Conservation (phyloP, 2,797 vertebrate genomes). For the Manis javanica region DNA sequence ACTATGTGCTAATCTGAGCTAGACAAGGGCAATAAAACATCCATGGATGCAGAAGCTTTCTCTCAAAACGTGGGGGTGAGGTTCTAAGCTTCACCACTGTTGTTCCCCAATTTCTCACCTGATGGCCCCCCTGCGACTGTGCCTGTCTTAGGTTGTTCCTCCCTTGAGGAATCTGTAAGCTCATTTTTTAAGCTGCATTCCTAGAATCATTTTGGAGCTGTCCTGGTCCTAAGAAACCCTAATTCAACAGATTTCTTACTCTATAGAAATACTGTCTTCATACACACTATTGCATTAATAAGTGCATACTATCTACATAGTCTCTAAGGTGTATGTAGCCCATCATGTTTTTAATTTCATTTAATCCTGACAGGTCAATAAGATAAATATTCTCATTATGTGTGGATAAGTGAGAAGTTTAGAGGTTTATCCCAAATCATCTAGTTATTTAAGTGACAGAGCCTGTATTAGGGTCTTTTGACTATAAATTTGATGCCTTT, state of each 20-base stretch:
- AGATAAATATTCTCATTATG: not conserved
- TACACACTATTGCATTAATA: constrained; percentile 11
- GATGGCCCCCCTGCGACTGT: too few relatives aligned
- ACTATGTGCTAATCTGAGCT: too few relatives aligned
- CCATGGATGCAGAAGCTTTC: too few relatives aligned
- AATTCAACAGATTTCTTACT: constrained; percentile 30
- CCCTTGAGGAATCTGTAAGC: not conserved
- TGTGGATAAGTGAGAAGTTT: not conserved
- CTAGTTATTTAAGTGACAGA: constrained; percentile 3
- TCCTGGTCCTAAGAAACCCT: not conserved
- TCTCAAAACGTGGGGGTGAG: too few relatives aligned
- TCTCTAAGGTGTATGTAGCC: not conserved
- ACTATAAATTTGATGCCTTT: not conserved
- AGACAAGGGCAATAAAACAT: too few relatives aligned
- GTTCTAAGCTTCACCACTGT: too few relatives aligned
- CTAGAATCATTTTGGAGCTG: constrained; percentile 50
- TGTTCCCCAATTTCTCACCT: too few relatives aligned
- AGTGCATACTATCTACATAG: not conserved
- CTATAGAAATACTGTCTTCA: not conserved
- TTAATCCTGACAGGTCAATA: not conserved
- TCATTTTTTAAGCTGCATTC: constrained; percentile 43
- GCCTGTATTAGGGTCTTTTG: not conserved
- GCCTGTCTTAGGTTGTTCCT: too few relatives aligned
- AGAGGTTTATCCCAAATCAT: not conserved
- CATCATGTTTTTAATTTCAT: not conserved